Percentiles rank a stretch among this genome's conserved stretches.
Conservation (phyloP, 2,113 vertebrate genomes). For the Greenwoodochromis staneri region DNA sequence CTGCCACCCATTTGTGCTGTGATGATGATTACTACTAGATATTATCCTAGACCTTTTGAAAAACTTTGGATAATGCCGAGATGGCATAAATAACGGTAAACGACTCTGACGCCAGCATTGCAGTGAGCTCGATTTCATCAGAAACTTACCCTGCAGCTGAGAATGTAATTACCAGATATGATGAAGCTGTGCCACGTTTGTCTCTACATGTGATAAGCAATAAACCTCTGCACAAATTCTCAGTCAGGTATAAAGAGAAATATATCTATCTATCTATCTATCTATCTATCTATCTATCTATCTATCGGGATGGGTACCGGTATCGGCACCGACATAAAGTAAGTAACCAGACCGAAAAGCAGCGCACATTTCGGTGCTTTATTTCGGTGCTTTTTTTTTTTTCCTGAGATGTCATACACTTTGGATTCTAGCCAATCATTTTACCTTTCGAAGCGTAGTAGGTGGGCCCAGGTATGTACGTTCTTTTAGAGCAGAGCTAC, state of each 20-base stretch:
- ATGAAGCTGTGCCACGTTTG: background rate
- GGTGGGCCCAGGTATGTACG: rapidly evolving
- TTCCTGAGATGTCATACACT: too few species aligned
- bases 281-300: rapidly evolving
- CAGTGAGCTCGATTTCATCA: background rate
- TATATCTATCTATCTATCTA: background rate
- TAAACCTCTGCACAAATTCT: background rate
- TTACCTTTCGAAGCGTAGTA: too few species aligned
- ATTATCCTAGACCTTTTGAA: background rate
- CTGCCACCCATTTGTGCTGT: background rate
- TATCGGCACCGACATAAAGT: too few species aligned
- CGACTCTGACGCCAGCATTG: background rate
- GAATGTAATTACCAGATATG: slow-evolving; percentile 31
- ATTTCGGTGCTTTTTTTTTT: too few species aligned
- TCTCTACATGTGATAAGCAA: background rate
- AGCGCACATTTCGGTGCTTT: too few species aligned
- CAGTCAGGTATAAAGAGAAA: background rate
- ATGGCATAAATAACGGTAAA: background rate
- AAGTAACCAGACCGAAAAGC: too few species aligned
- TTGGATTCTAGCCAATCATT: too few species aligned
- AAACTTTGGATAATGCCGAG: background rate
- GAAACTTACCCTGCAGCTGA: slow-evolving; percentile 7
- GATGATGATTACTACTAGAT: background rate
- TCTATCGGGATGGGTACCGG: rapidly evolving
- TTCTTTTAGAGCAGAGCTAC: too few species aligned